These are phyloP conservation scores for Rhogogaster chlorosoma DNA, from an alignment of 2,888 invertebrate genomes.

Conservation along the genomic window DNA sequence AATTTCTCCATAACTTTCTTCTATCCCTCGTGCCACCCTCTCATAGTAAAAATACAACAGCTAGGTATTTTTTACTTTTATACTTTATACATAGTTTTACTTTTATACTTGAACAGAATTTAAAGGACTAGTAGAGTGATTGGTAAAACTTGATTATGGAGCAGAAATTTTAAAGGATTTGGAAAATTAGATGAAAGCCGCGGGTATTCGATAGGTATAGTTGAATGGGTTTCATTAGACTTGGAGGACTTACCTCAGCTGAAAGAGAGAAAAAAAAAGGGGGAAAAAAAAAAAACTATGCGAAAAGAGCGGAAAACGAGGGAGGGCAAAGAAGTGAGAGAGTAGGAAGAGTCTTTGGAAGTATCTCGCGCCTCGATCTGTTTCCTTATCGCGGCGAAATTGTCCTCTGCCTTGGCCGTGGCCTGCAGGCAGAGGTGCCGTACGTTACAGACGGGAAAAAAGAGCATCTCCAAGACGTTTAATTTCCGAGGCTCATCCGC, in stretches of 20 bases:
- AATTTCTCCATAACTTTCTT: neutral
- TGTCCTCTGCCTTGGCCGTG: constrained; percentile 69
- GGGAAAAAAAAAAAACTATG: neutral
- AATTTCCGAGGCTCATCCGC: constrained; percentile 78
- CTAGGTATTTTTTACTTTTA: neutral
- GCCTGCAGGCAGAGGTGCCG: constrained; percentile 59
- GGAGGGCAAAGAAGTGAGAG: neutral
- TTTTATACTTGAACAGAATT: neutral
- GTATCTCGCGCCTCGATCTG: constrained; percentile 73
- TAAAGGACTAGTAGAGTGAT: neutral
- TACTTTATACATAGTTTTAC: neutral
- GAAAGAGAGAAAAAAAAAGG: neutral
- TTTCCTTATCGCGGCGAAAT: constrained; percentile 76
- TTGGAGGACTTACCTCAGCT: neutral
- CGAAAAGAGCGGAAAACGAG: neutral
- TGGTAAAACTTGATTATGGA: neutral
- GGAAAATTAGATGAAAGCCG: neutral
- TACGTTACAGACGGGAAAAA: constrained; percentile 74
- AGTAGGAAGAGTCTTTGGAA: constrained; percentile 6
- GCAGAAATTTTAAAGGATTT: neutral
- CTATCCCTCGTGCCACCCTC: neutral
- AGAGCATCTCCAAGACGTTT: constrained; percentile 76
- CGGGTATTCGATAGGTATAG: neutral
- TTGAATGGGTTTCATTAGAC: constrained; percentile 9
- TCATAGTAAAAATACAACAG: neutral